Evolutionary conservation across 2,888 invertebrate genomes (phyloP).

Genomic region (Agrilus biguttatus): DNA sequence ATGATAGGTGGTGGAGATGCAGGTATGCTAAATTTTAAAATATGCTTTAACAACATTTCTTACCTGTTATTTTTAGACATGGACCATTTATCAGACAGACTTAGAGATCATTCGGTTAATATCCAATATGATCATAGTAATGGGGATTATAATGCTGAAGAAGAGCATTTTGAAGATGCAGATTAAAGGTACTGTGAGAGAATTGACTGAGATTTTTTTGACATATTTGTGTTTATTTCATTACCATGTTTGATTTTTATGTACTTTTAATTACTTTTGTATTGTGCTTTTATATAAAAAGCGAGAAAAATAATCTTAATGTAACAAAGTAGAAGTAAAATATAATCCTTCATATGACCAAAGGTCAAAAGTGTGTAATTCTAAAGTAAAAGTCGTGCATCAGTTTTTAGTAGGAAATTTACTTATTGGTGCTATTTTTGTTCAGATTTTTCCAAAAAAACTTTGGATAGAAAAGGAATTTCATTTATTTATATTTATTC

Average conservation of each 20-base stretch:
- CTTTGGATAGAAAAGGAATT: too few species aligned
- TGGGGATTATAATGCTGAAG: constrained; percentile 30
- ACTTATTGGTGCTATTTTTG: too few species aligned
- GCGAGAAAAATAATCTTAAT: neutral
- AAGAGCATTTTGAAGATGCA: constrained; percentile 44
- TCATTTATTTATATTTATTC: too few species aligned
- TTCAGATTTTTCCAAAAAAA: too few species aligned
- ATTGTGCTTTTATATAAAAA: too few species aligned
- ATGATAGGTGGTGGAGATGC: constrained; percentile 9
- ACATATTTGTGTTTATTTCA: neutral
- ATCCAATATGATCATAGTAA: constrained; percentile 20
- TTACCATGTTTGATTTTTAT: neutral
- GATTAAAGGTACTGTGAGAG: constrained; percentile 25
- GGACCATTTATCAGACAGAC: constrained; percentile 24
- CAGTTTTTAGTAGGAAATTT: too few species aligned
- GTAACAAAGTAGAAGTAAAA: neutral
- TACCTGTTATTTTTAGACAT: constrained; percentile 14
- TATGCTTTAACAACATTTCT: neutral
- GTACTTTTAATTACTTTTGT: neutral
- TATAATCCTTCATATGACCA: too few species aligned
- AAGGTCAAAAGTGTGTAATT: too few species aligned
- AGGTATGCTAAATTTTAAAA: constrained; percentile 6
- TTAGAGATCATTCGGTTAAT: constrained; percentile 28
- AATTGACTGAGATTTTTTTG: constrained; percentile 1
- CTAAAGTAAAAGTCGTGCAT: too few species aligned